Base-by-base conservation (phyloP, 2,113 vertebrate species). In the Hypomesus transpacificus region DNA sequence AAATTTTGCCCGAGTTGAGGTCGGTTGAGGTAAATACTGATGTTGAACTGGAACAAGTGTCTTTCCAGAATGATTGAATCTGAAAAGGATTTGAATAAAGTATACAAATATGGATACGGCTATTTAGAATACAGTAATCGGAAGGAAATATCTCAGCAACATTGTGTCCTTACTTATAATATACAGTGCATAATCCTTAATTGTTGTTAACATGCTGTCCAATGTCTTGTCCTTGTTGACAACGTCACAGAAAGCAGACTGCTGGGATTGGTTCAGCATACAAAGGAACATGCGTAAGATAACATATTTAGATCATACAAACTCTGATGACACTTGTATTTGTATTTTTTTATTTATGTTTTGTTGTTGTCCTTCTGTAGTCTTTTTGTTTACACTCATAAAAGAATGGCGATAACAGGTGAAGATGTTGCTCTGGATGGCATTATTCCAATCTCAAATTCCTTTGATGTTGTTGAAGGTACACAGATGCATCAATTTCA, bases 341-440 rank as follows among this genome's bases (percentile, higher is more conserved):
- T 28, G 51, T 73, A 11, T 56, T 17, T 20, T 9, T n/a, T 31
- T 39, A 52, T 31, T 20, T 28, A 39, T n/a, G 28, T 34, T 20
- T 31, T 5, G 20, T 24, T 24, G 14, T 62, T 60, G 5, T n/a
- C 50, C n/a, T 71, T 64, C 24, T 76, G 68, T 75, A 98, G 97
- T 82, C 84, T 98, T 80, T 94, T 96, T 1, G 72, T 98, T 39
- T 98, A 94, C 75, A 90, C 78, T 0, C 96, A 98, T 82, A 91
- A 93, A 77, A 90, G 97, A 81, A 98, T 98, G 96, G 96, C 97
- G 56, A 94, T 98, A 46, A 87, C 94, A 0, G 95, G 93, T 9
- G 95, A 95, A 0, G 96, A 98, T 7, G 91, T 99, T 59, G 92
- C 90, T 21, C 88, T 98, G 82, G 94, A 95, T 75, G 86, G 86